phyloP scores from a whole-genome alignment of 2,888 invertebrate species.

The Cephus spinipes region DNA sequence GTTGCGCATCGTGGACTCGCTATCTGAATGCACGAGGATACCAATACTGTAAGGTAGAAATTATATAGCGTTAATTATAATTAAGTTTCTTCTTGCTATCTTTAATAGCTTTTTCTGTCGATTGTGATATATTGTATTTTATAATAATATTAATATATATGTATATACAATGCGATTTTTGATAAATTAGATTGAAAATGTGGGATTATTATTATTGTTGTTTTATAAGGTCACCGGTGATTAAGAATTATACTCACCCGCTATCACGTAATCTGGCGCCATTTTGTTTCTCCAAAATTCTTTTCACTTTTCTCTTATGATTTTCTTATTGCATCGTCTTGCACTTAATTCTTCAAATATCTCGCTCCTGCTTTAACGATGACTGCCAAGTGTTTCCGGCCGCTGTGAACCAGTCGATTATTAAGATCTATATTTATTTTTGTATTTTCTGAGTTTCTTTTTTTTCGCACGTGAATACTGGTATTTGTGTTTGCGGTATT shows the following conservation, averaged over 20 bases:
- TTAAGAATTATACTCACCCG: constrained; percentile 25
- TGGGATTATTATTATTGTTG: not conserved
- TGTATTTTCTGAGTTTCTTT: too few relatives aligned
- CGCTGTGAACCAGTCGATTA: not conserved
- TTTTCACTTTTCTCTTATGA: not conserved
- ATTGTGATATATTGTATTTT: not conserved
- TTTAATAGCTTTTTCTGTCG: not conserved
- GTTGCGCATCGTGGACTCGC: constrained; percentile 7
- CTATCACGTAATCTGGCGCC: constrained; percentile 37
- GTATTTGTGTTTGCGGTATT: too few relatives aligned
- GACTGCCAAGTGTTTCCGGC: not conserved
- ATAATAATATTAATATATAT: not conserved
- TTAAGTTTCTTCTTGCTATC: not conserved
- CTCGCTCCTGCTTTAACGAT: not conserved
- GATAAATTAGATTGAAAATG: not conserved
- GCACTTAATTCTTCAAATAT: not conserved
- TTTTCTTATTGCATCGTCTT: not conserved
- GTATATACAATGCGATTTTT: not conserved
- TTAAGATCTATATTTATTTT: too few relatives aligned
- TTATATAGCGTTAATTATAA: not conserved
- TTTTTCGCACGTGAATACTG: too few relatives aligned
- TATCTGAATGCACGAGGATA: constrained; percentile 8
- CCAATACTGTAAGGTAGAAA: constrained; percentile 1
- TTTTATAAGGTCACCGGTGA: not conserved
- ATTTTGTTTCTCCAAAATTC: constrained; percentile 17